Evolutionary conservation across 2,113 vertebrate genomes (phyloP).

Genomic region (Dolichotis patagonum): DNA sequence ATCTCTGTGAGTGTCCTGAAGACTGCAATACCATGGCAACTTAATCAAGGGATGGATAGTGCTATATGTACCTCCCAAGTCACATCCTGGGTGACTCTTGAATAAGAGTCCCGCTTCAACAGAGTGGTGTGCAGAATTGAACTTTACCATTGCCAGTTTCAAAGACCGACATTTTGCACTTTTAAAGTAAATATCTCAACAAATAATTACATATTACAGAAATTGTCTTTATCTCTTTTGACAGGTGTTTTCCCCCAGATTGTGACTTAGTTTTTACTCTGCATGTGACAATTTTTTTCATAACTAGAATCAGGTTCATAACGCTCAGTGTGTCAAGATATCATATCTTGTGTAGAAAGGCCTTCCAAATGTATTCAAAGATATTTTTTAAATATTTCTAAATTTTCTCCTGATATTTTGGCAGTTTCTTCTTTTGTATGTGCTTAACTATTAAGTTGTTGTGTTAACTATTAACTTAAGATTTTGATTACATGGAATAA

Average conservation of each 20-base stretch:
- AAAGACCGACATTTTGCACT: background rate
- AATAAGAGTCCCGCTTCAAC: background rate
- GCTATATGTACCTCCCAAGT: background rate
- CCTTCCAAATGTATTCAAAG: background rate
- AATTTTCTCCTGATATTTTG: background rate
- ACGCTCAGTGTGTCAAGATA: background rate
- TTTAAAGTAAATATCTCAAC: background rate
- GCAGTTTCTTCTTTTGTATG: background rate
- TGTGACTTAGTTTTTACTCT: background rate
- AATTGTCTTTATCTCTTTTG: background rate
- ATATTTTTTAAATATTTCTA: background rate
- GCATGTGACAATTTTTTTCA: background rate
- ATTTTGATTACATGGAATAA: conserved; percentile 8
- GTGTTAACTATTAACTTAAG: too few relatives aligned
- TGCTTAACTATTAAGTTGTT: conserved; percentile 11
- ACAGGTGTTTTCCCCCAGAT: background rate
- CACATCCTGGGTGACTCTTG: background rate
- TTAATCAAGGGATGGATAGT: background rate
- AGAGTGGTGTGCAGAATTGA: background rate
- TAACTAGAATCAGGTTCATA: conserved; percentile 4
- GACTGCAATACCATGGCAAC: background rate
- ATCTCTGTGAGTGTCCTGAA: background rate
- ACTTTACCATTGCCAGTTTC: background rate
- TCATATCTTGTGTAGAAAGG: background rate
- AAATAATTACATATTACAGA: background rate